phyloP scores from a whole-genome alignment of 53 echinoderm and acorn worm genomes.

The Henricia sp. region DNA sequence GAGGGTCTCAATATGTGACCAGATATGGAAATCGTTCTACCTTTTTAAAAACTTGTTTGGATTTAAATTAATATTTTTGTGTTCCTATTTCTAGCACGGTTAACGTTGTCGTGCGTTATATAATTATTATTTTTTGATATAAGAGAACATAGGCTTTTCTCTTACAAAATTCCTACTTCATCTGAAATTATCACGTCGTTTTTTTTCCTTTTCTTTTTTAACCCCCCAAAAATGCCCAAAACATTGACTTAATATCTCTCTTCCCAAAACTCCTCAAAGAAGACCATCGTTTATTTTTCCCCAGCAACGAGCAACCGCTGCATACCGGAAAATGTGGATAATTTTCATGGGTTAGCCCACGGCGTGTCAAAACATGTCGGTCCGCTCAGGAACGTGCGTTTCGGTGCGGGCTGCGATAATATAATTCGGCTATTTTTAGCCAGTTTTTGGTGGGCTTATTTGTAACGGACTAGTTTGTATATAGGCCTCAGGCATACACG shows the following conservation, averaged over 20 bases:
- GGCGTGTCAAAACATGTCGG: slow-evolving; percentile 5
- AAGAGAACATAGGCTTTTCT: background rate
- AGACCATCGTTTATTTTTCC: background rate
- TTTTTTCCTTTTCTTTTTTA: background rate
- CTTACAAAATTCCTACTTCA: background rate
- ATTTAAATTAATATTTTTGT: no score
- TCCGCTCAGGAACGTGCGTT: background rate
- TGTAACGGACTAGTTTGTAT: background rate
- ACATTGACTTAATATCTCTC: background rate
- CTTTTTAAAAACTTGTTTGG: no score
- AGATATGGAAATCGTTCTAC: no score
- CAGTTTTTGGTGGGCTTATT: background rate
- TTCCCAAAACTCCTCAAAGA: background rate
- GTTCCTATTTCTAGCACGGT: no score
- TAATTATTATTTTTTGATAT: background rate
- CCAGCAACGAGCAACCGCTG: background rate
- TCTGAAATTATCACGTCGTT: background rate
- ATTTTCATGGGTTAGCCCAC: slow-evolving; percentile 6
- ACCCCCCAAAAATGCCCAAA: no score
- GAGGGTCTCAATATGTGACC: no score
- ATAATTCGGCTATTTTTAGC: slow-evolving; percentile 19
- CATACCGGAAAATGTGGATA: slow-evolving; percentile 37
- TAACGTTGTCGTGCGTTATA: no score
- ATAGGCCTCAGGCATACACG: background rate
- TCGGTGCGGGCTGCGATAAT: background rate